Conservation (phyloP, 30 jellyfish, hydroid and myxozoan species). For the Pelagia noctiluca region DNA sequence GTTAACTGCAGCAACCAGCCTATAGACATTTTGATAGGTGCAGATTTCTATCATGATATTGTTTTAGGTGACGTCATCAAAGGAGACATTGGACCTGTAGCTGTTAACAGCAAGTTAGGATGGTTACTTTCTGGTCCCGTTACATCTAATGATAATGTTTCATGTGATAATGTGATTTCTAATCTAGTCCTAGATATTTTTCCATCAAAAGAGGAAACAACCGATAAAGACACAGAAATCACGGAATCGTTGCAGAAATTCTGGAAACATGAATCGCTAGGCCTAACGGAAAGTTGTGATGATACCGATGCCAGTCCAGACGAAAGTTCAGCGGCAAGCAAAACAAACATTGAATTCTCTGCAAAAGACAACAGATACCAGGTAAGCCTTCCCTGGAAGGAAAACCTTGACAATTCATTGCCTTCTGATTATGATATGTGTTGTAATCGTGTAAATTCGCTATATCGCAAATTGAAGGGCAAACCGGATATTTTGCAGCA, state of each 20-base stretch:
- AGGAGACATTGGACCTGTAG: conserved; percentile 70
- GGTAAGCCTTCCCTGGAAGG: conserved; percentile 75
- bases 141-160: not conserved
- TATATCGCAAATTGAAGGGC: conserved; percentile 4
- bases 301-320: not conserved
- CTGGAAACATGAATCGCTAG: conserved; percentile 64
- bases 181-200: conserved; percentile 36
- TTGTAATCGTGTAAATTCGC: not conserved
- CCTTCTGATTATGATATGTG: conserved; percentile 50
- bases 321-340: conserved; percentile 1
- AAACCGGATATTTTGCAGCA: conserved; percentile 6
- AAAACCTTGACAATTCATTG: conserved; percentile 33
- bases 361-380: conserved; percentile 20
- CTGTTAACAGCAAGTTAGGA: conserved; percentile 62
- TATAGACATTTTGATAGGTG: conserved; percentile 47
- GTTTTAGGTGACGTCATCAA: conserved; percentile 61
- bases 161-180: conserved; percentile 26
- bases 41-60: conserved; percentile 57
- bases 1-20: conserved; percentile 34
- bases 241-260: conserved; percentile 37
- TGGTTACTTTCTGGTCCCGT: conserved; percentile 68
- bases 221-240: conserved; percentile 33
- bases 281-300: conserved; percentile 20
- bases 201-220: conserved; percentile 26
- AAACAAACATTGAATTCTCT: conserved; percentile 38